A percentile compares a stretch with the other conserved stretches of the same genome.
phyloP scores from a whole-genome alignment of 2,888 invertebrate species.

The Halictus ligatus region DNA sequence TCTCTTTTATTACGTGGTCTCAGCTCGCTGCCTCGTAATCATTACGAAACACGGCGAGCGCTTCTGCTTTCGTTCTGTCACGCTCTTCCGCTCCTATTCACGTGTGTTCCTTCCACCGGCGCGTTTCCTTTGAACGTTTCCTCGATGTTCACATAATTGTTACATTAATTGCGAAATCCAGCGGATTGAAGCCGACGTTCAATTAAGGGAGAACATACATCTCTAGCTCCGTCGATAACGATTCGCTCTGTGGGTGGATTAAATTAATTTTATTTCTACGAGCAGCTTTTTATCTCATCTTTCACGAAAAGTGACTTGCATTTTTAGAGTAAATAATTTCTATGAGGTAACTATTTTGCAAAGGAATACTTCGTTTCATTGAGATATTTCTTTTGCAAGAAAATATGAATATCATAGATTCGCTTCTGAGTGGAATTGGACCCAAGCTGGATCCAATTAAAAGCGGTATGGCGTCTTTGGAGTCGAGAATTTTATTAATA shows the following conservation, averaged over 20 bases:
- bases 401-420: too few relatives aligned
- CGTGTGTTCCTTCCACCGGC: background rate
- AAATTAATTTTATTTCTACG: background rate
- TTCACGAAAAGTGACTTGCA: too few relatives aligned
- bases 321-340: too few relatives aligned
- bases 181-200: background rate
- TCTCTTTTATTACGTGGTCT: slow-evolving; percentile 23
- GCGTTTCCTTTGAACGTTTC: background rate
- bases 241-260: background rate
- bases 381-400: background rate
- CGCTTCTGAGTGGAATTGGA: too few relatives aligned
- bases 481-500: too few relatives aligned
- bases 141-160: background rate
- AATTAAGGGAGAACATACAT: background rate
- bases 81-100: background rate
- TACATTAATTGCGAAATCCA: background rate
- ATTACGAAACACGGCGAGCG: slow-evolving; percentile 20
- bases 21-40: slow-evolving; percentile 17
- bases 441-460: too few relatives aligned
- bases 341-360: background rate
- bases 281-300: background rate
- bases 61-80: slow-evolving; percentile 14
- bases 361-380: too few relatives aligned
- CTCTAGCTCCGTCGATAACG: background rate
- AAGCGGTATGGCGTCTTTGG: background rate